Conservation (phyloP, 2,888 invertebrate genomes). For the Tipula unca region DNA sequence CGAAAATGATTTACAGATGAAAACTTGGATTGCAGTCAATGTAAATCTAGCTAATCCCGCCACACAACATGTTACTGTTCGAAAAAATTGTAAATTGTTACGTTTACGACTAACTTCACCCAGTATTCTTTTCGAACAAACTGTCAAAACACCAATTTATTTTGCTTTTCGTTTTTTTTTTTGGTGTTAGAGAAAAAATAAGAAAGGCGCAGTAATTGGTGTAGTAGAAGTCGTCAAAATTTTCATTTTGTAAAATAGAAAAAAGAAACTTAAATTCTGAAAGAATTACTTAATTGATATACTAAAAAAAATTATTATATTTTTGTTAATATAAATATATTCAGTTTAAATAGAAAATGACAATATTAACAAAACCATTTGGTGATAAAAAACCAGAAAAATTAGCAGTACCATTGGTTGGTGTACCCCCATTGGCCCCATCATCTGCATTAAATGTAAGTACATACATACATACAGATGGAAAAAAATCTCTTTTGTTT, state of each 20-base stretch:
- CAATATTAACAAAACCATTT: constrained; percentile 67
- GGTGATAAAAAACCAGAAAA: constrained; percentile 63
- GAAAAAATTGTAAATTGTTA: not conserved
- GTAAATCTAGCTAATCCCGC: not conserved
- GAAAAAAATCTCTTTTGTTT: not conserved
- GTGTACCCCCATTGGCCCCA: constrained; percentile 29
- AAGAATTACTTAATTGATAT: not conserved
- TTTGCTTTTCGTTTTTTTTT: not conserved
- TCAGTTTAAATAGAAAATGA: constrained; percentile 50
- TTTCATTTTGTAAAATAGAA: not conserved
- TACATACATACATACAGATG: not conserved
- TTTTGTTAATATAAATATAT: not conserved
- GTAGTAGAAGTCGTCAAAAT: not conserved
- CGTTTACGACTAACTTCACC: not conserved
- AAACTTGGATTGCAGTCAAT: too few relatives aligned
- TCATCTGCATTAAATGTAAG: constrained; percentile 26
- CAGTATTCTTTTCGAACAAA: not conserved
- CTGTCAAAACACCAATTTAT: not conserved
- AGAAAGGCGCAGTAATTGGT: not conserved
- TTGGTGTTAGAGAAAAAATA: not conserved
- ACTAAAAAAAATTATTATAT: not conserved
- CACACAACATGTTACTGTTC: not conserved
- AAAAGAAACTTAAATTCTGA: not conserved
- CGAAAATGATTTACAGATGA: too few relatives aligned
- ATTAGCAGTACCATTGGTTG: constrained; percentile 55